Evolutionary conservation across 2,888 invertebrate genomes (phyloP).

Genomic region (Tineola bisselliella): DNA sequence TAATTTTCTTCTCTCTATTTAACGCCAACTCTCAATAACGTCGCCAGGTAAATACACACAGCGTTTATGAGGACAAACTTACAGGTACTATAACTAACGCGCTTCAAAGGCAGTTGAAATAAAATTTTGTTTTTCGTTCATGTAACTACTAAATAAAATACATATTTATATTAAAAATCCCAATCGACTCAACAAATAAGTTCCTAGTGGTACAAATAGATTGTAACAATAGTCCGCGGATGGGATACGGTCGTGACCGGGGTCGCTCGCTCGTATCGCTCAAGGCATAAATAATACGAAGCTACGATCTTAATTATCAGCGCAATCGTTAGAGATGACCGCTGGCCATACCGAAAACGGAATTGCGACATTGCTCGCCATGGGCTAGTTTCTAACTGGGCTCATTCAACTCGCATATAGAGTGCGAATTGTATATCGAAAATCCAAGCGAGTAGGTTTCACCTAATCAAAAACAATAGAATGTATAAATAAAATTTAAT

Average conservation of each 20-base stretch:
- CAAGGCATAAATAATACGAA: conserved; percentile 61
- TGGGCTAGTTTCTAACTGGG: not conserved
- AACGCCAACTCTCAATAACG: no score
- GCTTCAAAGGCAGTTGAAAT: no score
- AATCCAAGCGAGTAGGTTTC: no score
- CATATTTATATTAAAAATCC: not conserved
- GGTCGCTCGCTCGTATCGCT: conserved; percentile 1
- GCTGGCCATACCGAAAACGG: conserved; percentile 55
- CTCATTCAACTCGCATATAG: not conserved
- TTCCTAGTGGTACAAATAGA: not conserved
- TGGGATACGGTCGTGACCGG: not conserved
- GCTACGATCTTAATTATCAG: conserved; percentile 63
- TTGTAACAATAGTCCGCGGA: conserved; percentile 7
- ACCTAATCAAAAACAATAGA: no score
- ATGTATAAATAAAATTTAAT: no score
- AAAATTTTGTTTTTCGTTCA: no score
- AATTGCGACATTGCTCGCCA: conserved; percentile 41
- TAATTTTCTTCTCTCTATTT: no score
- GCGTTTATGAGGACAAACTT: no score
- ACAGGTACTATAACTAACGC: no score
- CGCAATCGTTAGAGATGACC: conserved; percentile 64
- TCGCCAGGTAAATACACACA: no score
- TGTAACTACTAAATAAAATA: no score
- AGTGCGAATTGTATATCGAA: conserved; percentile 9
- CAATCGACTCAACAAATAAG: not conserved